Percentiles rank a stretch among this genome's conserved stretches.
Evolutionary conservation across 35 echinoderm and acorn worm species (phyloP).

Genomic region (Eucidaris tribuloides): DNA sequence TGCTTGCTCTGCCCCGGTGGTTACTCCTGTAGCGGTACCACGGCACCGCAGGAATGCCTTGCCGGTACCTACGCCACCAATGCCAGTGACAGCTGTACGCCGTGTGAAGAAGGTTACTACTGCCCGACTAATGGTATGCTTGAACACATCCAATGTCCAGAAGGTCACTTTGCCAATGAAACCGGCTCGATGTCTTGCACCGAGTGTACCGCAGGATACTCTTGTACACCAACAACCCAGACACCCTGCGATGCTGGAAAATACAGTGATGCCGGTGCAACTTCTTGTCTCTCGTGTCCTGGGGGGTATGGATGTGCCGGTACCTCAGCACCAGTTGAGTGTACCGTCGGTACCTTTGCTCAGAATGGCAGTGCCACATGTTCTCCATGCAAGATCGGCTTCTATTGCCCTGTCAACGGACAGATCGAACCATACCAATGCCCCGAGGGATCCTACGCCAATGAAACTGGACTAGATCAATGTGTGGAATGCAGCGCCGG

Average conservation of each 20-base stretch:
- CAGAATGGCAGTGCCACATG: conserved; percentile 44
- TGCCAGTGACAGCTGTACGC: conserved; percentile 31
- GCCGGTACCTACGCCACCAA: conserved; percentile 67
- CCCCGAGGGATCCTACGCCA: conserved; percentile 48
- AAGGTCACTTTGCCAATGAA: conserved; percentile 25
- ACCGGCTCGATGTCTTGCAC: conserved; percentile 37
- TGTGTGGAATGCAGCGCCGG: conserved; percentile 57
- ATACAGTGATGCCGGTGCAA: conserved; percentile 71
- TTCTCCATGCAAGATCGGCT: conserved; percentile 54
- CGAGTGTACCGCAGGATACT: conserved; percentile 56
- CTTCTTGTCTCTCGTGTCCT: conserved; percentile 56
- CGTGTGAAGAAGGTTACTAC: conserved; percentile 60
- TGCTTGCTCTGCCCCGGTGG: conserved; percentile 63
- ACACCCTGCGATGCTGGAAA: conserved; percentile 65
- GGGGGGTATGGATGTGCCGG: conserved; percentile 68
- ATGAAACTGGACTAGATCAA: not conserved
- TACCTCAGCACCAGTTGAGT: conserved; percentile 6
- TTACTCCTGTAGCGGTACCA: conserved; percentile 21
- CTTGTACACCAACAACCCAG: conserved; percentile 46
- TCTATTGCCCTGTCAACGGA: conserved; percentile 66
- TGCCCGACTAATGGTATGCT: conserved; percentile 46
- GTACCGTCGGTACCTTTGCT: conserved; percentile 21
- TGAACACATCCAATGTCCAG: conserved; percentile 32
- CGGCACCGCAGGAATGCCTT: conserved; percentile 3
- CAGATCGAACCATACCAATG: conserved; percentile 60